phyloP scores from a whole-genome alignment of 64 coral and sea anemone genomes.

The Pocillopora damicornis region DNA sequence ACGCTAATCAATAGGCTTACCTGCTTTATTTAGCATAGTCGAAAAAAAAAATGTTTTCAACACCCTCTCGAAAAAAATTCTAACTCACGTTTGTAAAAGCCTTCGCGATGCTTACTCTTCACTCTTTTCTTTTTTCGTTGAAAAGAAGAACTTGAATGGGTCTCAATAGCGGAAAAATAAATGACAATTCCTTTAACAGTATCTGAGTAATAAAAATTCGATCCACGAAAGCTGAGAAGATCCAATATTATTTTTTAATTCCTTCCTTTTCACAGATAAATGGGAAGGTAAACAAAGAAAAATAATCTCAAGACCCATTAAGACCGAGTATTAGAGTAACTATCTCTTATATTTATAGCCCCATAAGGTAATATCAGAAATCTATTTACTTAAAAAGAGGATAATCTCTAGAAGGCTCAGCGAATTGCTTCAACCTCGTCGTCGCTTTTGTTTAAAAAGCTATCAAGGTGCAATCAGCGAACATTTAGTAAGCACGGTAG shows the following conservation, averaged over 20 bases:
- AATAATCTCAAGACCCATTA: slow-evolving; percentile 34
- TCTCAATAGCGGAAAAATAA: slow-evolving; percentile 16
- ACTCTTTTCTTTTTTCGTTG: slow-evolving; percentile 3
- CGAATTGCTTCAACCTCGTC: not conserved
- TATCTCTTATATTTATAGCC: slow-evolving; percentile 18
- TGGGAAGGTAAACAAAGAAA: slow-evolving; percentile 32
- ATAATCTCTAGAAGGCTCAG: not conserved
- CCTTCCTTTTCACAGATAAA: slow-evolving; percentile 45
- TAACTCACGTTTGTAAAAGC: no score
- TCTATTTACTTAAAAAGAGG: not conserved
- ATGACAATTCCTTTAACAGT: slow-evolving; percentile 10
- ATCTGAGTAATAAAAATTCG: slow-evolving; percentile 11
- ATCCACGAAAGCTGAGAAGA: slow-evolving; percentile 14
- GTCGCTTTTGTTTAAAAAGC: slow-evolving; percentile 31
- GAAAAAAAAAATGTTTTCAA: slow-evolving; percentile 9
- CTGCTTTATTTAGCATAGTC: not conserved
- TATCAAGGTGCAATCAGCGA: slow-evolving; percentile 12
- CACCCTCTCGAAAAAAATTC: not conserved
- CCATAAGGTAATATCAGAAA: not conserved
- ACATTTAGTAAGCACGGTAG: slow-evolving; percentile 8
- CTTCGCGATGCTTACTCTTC: not conserved
- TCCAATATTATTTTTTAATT: slow-evolving; percentile 30
- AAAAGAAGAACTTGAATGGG: slow-evolving; percentile 2
- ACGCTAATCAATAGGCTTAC: slow-evolving; percentile 33
- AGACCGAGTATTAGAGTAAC: not conserved